Evolutionary conservation across 1,140 invertebrate genomes (phyloP).

Genomic region (Thereuonema tuberculata): DNA sequence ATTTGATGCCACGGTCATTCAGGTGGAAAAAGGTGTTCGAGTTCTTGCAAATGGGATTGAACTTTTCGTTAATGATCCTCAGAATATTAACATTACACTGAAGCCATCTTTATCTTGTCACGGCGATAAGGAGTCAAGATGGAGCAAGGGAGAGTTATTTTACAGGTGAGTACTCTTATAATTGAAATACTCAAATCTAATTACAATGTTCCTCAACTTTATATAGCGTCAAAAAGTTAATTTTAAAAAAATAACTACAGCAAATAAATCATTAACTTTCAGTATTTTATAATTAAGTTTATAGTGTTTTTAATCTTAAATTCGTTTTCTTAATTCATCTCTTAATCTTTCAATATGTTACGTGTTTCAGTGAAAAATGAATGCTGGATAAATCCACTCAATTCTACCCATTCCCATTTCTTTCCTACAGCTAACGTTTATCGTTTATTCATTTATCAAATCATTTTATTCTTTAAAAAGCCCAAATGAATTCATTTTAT

Average conservation of each 20-base stretch:
- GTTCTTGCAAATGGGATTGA: slow-evolving; percentile 83
- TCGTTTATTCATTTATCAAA: too few species aligned
- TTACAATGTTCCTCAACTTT: too few species aligned
- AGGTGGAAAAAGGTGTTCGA: slow-evolving; percentile 75
- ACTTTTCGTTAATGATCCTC: slow-evolving; percentile 58
- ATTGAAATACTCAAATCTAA: not conserved
- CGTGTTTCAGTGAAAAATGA: too few species aligned
- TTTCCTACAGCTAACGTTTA: too few species aligned
- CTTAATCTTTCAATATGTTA: too few species aligned
- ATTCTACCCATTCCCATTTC: too few species aligned
- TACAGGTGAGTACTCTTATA: not conserved
- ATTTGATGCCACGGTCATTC: slow-evolving; percentile 57
- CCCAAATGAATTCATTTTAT: too few species aligned
- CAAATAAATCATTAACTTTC: not conserved
- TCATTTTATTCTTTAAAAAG: too few species aligned
- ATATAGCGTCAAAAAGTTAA: too few species aligned
- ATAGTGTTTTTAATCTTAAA: not conserved
- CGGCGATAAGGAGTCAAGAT: slow-evolving; percentile 50
- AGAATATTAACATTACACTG: slow-evolving; percentile 45
- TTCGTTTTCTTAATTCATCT: too few species aligned
- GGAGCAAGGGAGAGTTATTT: slow-evolving; percentile 35
- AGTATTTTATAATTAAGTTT: not conserved
- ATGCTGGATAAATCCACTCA: too few species aligned
- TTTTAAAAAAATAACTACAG: too few species aligned
- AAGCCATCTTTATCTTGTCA: slow-evolving; percentile 69